Base-by-base conservation (phyloP, 2,113 vertebrate species). In the Dascyllus trimaculatus region DNA sequence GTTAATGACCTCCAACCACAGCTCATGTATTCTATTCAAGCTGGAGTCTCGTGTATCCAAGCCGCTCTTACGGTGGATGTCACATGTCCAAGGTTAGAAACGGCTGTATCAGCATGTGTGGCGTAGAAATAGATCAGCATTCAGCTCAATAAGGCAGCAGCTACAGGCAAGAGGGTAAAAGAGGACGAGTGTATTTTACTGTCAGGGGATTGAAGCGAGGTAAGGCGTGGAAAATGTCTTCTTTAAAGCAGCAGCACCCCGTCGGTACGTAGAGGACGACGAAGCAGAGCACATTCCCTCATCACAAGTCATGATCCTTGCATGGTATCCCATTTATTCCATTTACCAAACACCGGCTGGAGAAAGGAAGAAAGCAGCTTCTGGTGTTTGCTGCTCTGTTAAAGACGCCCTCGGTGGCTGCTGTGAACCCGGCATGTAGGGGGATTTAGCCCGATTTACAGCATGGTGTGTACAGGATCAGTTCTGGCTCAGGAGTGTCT, bases 401-500 rank as follows among this genome's bases (percentile, higher is more conserved):
- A 71, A 86, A 85, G 72, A 82, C 61, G 70, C 69, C 72, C 78
- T 81, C 68, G 75, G 70, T 56, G 71, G 67, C 66, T 68, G 78
- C 72, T 79, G 77, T 79, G 85, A 84, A 77, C 70, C 86, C 66
- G 32, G 65, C 75, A 46, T 88, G 85, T 85, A 52, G 88, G 69
- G 64, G 81, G 79, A 78, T 89, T 87, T 87, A 88, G 65, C 35
- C 66, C 9, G 73, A 81, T 88, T 89, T 90, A 85, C 83, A 84
- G 82, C 80, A 10, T 43, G 77, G 67, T 67, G 61, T 82, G 79
- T 76, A 80, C 73, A 32, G 80, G 87, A 86, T 92, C 88, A 87
- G 81, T 78, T 81, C 70, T 84, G 84, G 81, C 91, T 90, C 82
- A 78, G 75, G 78, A 82, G 74, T 78, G 90, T 86, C 87, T 92